These are phyloP conservation scores for Bolinopsis microptera DNA, from an alignment of 37 sponge, comb jelly and placozoan genomes.

Conservation along the genomic window DNA sequence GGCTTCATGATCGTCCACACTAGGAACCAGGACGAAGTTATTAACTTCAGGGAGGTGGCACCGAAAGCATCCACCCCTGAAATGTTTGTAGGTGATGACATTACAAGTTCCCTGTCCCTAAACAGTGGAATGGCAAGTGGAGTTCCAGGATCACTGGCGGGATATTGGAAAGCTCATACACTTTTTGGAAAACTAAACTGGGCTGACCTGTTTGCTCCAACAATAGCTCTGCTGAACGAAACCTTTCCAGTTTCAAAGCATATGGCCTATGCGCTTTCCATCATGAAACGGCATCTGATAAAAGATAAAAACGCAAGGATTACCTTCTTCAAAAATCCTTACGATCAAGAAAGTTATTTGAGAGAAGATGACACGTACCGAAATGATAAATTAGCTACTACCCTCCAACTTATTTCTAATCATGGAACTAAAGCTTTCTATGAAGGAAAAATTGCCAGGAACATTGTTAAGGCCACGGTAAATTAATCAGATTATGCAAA, in stretches of 20 bases:
- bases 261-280: slow-evolving; percentile 71
- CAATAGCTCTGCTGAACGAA: slow-evolving; percentile 74
- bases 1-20: slow-evolving; percentile 91
- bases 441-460: neutral
- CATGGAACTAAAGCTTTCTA: slow-evolving; percentile 35
- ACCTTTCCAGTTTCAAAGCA: slow-evolving; percentile 72
- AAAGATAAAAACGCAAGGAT: neutral
- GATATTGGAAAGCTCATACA: slow-evolving; percentile 71
- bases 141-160: slow-evolving; percentile 82
- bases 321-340: neutral
- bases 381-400: neutral
- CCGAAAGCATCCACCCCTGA: slow-evolving; percentile 71
- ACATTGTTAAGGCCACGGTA: slow-evolving; percentile 23
- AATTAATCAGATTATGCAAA: too few species aligned
- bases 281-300: neutral
- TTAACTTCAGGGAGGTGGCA: slow-evolving; percentile 90
- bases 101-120: neutral
- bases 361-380: slow-evolving; percentile 6
- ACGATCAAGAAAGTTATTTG: neutral
- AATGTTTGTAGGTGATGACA: slow-evolving; percentile 66
- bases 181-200: slow-evolving; percentile 74
- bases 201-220: slow-evolving; percentile 75
- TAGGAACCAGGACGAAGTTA: slow-evolving; percentile 65
- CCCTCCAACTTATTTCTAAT: neutral
- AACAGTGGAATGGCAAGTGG: slow-evolving; percentile 77